Percentiles rank a stretch among this genome's conserved stretches.
phyloP scores from a whole-genome alignment of 1,140 invertebrate species.

The Harpegnathos saltator region DNA sequence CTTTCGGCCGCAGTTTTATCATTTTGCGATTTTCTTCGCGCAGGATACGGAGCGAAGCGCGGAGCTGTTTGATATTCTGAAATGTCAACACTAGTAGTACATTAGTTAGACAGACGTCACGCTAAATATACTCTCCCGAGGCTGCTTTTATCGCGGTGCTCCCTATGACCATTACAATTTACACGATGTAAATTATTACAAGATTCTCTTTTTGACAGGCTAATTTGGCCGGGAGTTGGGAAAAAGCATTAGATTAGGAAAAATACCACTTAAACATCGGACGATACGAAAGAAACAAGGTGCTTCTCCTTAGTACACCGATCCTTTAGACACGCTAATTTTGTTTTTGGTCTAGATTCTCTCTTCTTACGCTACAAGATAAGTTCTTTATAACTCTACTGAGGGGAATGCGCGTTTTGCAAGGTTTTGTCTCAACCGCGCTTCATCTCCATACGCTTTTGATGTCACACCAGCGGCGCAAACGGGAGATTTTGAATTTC shows the following conservation, averaged over 20 bases:
- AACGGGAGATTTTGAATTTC: too few species aligned
- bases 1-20: not conserved
- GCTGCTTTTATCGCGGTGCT: constrained; percentile 13
- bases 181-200: constrained; percentile 35
- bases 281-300: constrained; percentile 31
- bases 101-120: not conserved
- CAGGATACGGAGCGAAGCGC: constrained; percentile 60
- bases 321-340: too few species aligned
- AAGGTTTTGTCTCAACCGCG: too few species aligned
- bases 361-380: too few species aligned
- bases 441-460: too few species aligned
- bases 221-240: constrained; percentile 23
- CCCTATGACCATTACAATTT: constrained; percentile 34
- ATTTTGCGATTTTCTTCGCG: constrained; percentile 50
- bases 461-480: too few species aligned
- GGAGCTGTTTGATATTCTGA: constrained; percentile 83
- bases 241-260: constrained; percentile 29
- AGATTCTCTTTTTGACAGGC: constrained; percentile 20
- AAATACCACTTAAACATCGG: constrained; percentile 26
- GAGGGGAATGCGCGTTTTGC: too few species aligned
- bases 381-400: too few species aligned
- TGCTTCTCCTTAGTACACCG: too few species aligned
- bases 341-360: too few species aligned
- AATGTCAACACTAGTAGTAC: constrained; percentile 79
- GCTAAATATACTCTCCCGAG: constrained; percentile 5